A percentile compares a stretch with the other conserved stretches of the same genome.
phyloP scores from a whole-genome alignment of 1,140 invertebrate species.

The Sminthurinus signatus region DNA sequence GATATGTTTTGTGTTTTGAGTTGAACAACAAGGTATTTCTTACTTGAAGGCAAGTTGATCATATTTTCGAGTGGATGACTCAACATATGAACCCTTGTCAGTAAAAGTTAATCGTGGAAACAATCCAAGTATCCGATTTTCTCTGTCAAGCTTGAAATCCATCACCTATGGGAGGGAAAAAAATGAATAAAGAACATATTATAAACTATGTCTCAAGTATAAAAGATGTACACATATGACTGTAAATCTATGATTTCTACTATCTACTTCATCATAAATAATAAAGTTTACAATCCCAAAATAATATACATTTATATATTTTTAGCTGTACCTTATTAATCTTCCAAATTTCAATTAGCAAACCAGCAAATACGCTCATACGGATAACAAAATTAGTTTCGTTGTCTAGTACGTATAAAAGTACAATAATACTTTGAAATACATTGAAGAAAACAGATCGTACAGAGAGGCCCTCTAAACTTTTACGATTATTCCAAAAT shows the following conservation, averaged over 20 bases:
- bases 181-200: no score
- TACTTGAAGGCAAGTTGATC: constrained; percentile 82
- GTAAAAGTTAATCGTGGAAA: constrained; percentile 73
- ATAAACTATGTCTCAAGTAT: no score
- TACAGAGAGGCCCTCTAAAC: constrained; percentile 93
- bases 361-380: constrained; percentile 84
- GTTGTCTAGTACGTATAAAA: constrained; percentile 96
- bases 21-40: no score
- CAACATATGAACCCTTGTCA: constrained; percentile 94
- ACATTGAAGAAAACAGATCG: constrained; percentile 99
- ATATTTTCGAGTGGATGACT: constrained; percentile 91
- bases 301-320: not conserved
- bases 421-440: constrained; percentile 89
- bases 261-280: no score
- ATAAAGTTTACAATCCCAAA: not conserved
- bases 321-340: constrained; percentile 83
- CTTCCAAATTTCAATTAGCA: constrained; percentile 99
- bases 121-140: constrained; percentile 65
- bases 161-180: no score
- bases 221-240: no score
- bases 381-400: constrained; percentile 95
- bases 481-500: constrained; percentile 98
- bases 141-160: constrained; percentile 72
- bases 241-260: no score
- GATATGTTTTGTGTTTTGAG: no score